Base-by-base conservation (phyloP, 2,888 invertebrate species). In the Allolobophora icterica region DNA sequence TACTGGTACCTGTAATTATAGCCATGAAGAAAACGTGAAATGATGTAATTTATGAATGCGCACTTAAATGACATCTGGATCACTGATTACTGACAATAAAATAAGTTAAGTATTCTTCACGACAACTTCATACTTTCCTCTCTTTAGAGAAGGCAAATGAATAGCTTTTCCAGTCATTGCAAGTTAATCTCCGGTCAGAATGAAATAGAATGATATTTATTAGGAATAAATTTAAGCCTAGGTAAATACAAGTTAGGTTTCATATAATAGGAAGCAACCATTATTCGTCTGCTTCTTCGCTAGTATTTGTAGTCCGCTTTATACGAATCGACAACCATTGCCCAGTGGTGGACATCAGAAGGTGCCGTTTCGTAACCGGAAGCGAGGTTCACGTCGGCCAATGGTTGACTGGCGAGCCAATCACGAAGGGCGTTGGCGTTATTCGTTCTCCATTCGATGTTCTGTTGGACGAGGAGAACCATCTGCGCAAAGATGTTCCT, bases 401-500 rank as follows among this genome's bases (percentile, higher is more conserved):
- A 11, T 38, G 33, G 87, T 21, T 87, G 34, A 33, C 87, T 33
- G 35, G 6, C 21, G 13, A 90, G 35, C 90, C 90, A 90, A 71
- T 58, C 34, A 34, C 33, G 24, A 34, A 90, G 45, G 35, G 4
- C 35, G 38, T 71, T 8, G 30, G 52, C 30, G 38, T 90, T 90
- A 30, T n/a, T 58, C 13, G 45, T 58, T 45, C 45, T 33, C 90
- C 90, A 90, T 0, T 38, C 34, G 33, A 34, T 90, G 71, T 90
- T 90, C 83, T 90, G 90, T 21, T 90, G 33, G 21, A 90, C 52
- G 90, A 58, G 45, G 11, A 90, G 71, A 38, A 58, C 58, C 90
- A 71, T 33, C 90, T 90, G 90, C 0, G 34, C 58, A 33, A 30
- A 90, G 8, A 34, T 3, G 30, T 90, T 58, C 33, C 58, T 1